Base-by-base conservation (phyloP, 1,140 invertebrate species). In the Lamellibrachia luymesi region DNA sequence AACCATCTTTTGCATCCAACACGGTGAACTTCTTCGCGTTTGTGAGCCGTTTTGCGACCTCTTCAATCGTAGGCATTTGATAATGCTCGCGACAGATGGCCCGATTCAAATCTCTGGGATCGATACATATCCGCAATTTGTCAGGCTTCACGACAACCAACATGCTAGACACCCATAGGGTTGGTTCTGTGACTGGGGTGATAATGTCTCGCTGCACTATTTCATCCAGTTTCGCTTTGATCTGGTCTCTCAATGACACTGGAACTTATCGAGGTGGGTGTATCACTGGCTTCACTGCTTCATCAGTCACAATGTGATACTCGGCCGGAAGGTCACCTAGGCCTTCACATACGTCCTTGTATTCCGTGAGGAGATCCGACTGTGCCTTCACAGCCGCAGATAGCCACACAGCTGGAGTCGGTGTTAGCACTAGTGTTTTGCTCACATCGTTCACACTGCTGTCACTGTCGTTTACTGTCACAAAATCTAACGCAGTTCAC, bases 21-120 rank as follows among this genome's bases (percentile, higher is more conserved):
- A 38, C 38, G 38, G 38, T 38, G 38, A 38, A 38, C 52, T 56
- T 56, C 52, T 56, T 56, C 13, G 52, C 52, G 13, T 13, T 56
- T 56, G 52, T 56, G 6, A 56, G 52, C n/a, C n/a, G 13, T 91
- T 2, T 38, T 6, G 27, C 7, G 7, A 51, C 50, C 27, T 17
- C n/a, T 50, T 92, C 92, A 10, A 52, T 52, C 8, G 92, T 38
- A 10, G 64, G 17, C 17, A 80, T 80, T 4, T 80, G 64, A 92
- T 94, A 93, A 89, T 93, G 94, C 2, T 92, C 89, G 25, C 94
- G 91, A 90, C 51, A 52, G n/a, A 95, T 94, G 80, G 93, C 94
- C 93, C 94, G 93, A 93, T 96, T 96, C 80, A 96, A 93, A 92
- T 93, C 50, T 89, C 90, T 51, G 4, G 92, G 93, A 56, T 93